Percentiles rank a stretch among this genome's conserved stretches.
Evolutionary conservation across 2,113 vertebrate genomes (phyloP).

Genomic region (Gila orcuttii): DNA sequence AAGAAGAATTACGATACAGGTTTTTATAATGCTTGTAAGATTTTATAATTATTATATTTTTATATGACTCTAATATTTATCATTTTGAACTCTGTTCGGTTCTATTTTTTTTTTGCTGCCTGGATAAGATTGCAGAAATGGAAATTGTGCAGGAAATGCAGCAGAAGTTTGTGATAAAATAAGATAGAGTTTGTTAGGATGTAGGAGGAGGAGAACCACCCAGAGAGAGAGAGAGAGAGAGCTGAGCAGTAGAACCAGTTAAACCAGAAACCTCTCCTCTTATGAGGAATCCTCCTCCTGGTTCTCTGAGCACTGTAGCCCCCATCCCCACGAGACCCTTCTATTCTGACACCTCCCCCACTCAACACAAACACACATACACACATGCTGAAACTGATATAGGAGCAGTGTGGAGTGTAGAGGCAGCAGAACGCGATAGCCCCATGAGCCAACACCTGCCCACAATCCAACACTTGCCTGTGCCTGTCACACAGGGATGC

Average conservation of each 20-base stretch:
- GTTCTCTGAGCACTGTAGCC: slow-evolving; percentile 2
- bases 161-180: neutral
- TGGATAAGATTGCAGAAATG: neutral
- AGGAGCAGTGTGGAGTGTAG: slow-evolving; percentile 46
- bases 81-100: neutral
- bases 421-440: slow-evolving; percentile 57
- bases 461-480: slow-evolving; percentile 52
- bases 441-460: slow-evolving; percentile 46
- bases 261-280: slow-evolving; percentile 42
- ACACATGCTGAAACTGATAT: slow-evolving; percentile 57
- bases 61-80: neutral
- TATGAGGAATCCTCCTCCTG: slow-evolving; percentile 31
- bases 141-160: neutral
- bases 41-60: neutral
- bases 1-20: neutral
- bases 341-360: slow-evolving; percentile 28
- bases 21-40: neutral
- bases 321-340: slow-evolving; percentile 21
- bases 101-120: neutral
- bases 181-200: slow-evolving; percentile 16
- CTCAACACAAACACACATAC: slow-evolving; percentile 40
- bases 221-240: slow-evolving; percentile 2
- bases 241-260: slow-evolving; percentile 50
- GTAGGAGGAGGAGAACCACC: slow-evolving; percentile 4
- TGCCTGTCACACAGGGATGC: slow-evolving; percentile 57